Percentiles rank a stretch among this genome's conserved stretches.
Evolutionary conservation across 2,797 vertebrate species (phyloP).

Genomic region (Podarcis lilfordi): DNA sequence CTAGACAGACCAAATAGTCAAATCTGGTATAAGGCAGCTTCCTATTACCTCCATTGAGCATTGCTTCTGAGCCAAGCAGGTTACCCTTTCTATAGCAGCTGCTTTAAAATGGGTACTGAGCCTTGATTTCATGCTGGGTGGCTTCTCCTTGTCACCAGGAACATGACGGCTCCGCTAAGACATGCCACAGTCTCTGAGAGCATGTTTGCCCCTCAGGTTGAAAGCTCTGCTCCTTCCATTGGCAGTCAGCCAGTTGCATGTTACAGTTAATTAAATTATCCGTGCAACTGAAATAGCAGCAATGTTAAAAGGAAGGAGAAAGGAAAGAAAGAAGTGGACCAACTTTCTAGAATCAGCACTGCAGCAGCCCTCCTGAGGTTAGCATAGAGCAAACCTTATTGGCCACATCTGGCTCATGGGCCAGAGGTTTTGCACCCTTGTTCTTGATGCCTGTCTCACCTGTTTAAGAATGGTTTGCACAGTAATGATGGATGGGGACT

Average conservation of each 20-base stretch:
- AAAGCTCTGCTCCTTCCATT: constrained; percentile 61
- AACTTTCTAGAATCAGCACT: too few relatives aligned
- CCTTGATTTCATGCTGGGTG: fast-evolving
- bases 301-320: neutral
- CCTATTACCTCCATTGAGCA: neutral
- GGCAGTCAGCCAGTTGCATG: constrained; percentile 40
- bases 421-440: too few relatives aligned
- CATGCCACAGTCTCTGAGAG: neutral
- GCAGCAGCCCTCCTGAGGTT: neutral
- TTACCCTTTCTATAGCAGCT: neutral
- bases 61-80: neutral
- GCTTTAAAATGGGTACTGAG: neutral
- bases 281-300: constrained; percentile 37
- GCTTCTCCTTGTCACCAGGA: constrained; percentile 26
- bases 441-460: neutral
- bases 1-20: neutral
- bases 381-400: neutral
- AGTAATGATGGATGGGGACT: neutral
- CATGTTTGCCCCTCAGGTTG: constrained; percentile 52
- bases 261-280: constrained; percentile 55
- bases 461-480: neutral
- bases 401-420: too few relatives aligned
- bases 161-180: constrained; percentile 3
- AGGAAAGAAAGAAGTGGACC: neutral
- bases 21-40: neutral